A percentile compares a stretch with the other conserved stretches of the same genome.
Conservation (phyloP, 2,113 vertebrate genomes). For the Mixornis gularis region DNA sequence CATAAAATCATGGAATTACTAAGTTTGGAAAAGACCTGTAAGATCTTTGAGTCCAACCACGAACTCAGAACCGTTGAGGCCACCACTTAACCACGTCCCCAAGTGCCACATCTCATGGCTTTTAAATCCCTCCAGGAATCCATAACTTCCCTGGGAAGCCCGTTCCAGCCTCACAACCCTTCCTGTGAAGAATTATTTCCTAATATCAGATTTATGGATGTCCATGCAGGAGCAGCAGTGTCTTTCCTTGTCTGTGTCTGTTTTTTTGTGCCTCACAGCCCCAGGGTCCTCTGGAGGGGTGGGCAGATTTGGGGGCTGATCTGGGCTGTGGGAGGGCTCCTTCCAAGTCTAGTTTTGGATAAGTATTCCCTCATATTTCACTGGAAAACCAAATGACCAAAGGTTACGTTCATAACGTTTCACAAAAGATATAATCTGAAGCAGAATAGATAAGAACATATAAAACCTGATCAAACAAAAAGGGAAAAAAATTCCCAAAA, state of each 20-base stretch:
- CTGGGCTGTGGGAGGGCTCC: background rate
- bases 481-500: accelerated
- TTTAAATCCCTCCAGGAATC: background rate
- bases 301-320: background rate
- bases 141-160: background rate
- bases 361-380: background rate
- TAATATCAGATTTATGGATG: background rate
- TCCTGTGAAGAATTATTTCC: background rate
- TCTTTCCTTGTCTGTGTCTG: accelerated
- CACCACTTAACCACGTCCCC: background rate
- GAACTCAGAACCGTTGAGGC: background rate
- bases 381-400: background rate
- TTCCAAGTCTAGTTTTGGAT: background rate
- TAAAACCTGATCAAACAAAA: background rate
- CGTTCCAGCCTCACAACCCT: background rate
- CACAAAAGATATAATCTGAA: background rate
- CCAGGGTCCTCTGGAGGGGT: accelerated
- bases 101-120: background rate
- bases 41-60: background rate
- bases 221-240: background rate
- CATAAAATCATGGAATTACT: background rate
- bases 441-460: background rate
- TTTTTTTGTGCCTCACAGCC: background rate
- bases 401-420: background rate
- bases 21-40: background rate